These are phyloP conservation scores for Synanthedon andrenaeformis DNA, from an alignment of 2,888 invertebrate species.

Conservation along the genomic window DNA sequence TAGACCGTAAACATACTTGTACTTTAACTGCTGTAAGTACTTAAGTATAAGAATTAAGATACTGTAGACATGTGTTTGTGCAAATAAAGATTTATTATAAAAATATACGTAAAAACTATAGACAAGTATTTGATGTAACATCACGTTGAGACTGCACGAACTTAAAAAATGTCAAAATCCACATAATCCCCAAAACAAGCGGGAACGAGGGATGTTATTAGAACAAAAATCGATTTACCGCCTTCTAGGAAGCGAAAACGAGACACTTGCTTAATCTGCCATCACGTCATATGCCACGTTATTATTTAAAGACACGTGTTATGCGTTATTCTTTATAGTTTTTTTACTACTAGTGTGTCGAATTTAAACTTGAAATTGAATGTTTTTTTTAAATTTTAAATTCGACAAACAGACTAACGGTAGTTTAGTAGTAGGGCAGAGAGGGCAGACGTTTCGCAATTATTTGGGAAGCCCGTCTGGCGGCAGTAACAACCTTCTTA, in stretches of 20 bases:
- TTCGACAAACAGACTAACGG: no score
- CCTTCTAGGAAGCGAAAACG: constrained; percentile 47
- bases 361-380: not conserved
- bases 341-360: not conserved
- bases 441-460: no score
- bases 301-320: constrained; percentile 61
- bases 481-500: no score
- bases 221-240: constrained; percentile 40
- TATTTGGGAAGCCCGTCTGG: no score
- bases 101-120: constrained; percentile 10
- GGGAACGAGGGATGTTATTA: constrained; percentile 21
- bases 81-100: no score
- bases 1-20: no score
- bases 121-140: constrained; percentile 18
- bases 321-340: constrained; percentile 7
- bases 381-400: no score
- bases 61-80: no score
- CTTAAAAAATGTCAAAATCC: not conserved
- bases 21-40: no score
- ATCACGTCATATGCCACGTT: constrained; percentile 41
- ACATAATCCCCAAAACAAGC: constrained; percentile 49
- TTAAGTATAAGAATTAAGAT: no score
- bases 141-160: not conserved
- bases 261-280: constrained; percentile 63
- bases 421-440: no score